These are phyloP conservation scores for Stercorarius parasiticus DNA, from an alignment of 2,113 vertebrate genomes.

Conservation along the genomic window DNA sequence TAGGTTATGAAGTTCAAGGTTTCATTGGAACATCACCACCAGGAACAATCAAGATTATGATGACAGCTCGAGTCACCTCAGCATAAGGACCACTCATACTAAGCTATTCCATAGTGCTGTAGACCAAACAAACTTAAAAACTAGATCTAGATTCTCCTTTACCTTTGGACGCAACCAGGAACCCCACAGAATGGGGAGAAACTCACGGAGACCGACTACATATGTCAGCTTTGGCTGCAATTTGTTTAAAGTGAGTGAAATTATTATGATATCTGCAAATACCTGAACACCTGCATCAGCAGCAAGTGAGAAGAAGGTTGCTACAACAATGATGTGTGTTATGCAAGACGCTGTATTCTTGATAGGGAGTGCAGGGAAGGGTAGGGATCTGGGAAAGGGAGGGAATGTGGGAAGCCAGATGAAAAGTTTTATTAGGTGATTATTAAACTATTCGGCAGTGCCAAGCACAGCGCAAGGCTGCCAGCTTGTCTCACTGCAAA, in stretches of 20 bases:
- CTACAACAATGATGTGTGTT: background rate
- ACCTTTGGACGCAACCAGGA: accelerated
- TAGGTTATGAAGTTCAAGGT: background rate
- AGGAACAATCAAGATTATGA: background rate
- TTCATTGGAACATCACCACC: background rate
- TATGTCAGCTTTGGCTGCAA: background rate
- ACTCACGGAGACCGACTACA: background rate
- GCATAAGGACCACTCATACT: background rate
- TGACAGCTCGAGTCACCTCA: background rate
- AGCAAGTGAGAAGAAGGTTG: background rate
- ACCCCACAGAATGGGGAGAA: accelerated
- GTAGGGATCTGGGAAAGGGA: background rate
- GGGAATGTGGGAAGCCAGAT: constrained; percentile 40
- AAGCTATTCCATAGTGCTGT: background rate
- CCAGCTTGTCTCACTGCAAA: constrained; percentile 33
- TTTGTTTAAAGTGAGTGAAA: background rate
- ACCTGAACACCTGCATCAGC: background rate
- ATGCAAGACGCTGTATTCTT: background rate
- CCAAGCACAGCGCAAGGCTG: constrained; percentile 19
- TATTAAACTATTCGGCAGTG: constrained; percentile 45
- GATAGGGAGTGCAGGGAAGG: background rate
- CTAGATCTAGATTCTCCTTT: background rate
- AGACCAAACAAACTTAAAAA: background rate
- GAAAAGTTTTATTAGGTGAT: constrained; percentile 67
- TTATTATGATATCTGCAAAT: background rate